These are phyloP conservation scores for Acronicta leporina DNA, from an alignment of 2,888 invertebrate genomes.

Conservation along the genomic window DNA sequence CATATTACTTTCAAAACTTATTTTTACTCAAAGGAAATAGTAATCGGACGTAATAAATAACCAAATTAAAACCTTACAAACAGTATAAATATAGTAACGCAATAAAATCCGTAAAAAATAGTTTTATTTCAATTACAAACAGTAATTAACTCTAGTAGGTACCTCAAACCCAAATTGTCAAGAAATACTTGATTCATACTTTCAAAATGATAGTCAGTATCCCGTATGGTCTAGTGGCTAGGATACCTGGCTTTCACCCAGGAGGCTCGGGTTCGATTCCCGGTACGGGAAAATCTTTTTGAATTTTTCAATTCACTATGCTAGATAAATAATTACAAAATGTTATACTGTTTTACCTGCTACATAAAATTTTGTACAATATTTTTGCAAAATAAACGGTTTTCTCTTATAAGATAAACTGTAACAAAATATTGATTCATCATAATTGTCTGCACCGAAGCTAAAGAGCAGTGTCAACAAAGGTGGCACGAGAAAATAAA, in stretches of 20 bases:
- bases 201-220: conserved; percentile 7
- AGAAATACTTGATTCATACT: not conserved
- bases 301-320: not conserved
- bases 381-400: too few species aligned
- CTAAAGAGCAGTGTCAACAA: conserved; percentile 63
- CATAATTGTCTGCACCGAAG: conserved; percentile 37
- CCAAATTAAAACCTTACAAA: too few species aligned
- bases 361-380: too few species aligned
- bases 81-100: too few species aligned
- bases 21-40: too few species aligned
- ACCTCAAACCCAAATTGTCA: too few species aligned
- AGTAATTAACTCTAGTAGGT: too few species aligned
- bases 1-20: too few species aligned
- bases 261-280: conserved; percentile 93
- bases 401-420: not conserved
- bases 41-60: too few species aligned
- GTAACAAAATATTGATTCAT: conserved; percentile 25
- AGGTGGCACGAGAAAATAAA: conserved; percentile 62
- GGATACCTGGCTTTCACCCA: conserved; percentile 93
- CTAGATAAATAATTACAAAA: not conserved
- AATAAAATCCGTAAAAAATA: too few species aligned
- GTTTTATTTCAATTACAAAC: too few species aligned
- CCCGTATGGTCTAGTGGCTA: conserved; percentile 92
- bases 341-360: too few species aligned
- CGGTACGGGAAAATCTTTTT: conserved; percentile 89